phyloP scores from a whole-genome alignment of 2,113 vertebrate species.

The Rallus limicola region DNA sequence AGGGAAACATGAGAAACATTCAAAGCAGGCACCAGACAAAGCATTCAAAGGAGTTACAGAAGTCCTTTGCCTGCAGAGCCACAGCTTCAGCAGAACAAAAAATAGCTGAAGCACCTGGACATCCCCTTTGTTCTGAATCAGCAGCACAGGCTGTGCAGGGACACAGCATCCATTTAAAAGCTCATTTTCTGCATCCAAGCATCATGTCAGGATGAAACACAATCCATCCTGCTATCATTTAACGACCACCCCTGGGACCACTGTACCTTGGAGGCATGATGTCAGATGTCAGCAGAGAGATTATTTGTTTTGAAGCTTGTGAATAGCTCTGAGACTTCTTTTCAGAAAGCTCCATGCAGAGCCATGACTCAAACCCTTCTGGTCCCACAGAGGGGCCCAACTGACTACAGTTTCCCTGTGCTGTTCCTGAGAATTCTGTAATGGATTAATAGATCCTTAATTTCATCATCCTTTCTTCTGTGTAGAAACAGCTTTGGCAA shows the following conservation, averaged over 20 bases:
- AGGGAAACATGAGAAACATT: background rate
- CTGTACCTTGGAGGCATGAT: conserved; percentile 17
- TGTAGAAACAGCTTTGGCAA: background rate
- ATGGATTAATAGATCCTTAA: background rate
- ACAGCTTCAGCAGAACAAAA: background rate
- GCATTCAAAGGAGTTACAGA: background rate
- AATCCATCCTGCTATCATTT: background rate
- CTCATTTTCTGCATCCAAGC: conserved; percentile 25
- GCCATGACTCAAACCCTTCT: conserved; percentile 23
- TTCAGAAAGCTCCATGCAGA: background rate
- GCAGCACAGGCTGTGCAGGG: background rate
- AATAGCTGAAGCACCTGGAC: background rate
- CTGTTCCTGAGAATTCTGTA: background rate
- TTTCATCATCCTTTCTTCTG: background rate
- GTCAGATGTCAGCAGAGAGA: background rate
- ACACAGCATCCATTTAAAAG: background rate
- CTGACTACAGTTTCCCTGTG: background rate
- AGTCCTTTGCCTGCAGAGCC: background rate
- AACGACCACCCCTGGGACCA: conserved; percentile 13
- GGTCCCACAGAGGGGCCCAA: conserved; percentile 9
- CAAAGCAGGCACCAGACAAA: background rate
- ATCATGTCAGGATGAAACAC: background rate
- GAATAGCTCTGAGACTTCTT: conserved; percentile 30
- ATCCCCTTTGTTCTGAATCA: background rate
- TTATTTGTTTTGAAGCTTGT: conserved; percentile 43